Percentiles rank a stretch among this genome's conserved stretches.
Evolutionary conservation across 2,797 vertebrate species (phyloP).

Genomic region (Mormyrops attenuatus): DNA sequence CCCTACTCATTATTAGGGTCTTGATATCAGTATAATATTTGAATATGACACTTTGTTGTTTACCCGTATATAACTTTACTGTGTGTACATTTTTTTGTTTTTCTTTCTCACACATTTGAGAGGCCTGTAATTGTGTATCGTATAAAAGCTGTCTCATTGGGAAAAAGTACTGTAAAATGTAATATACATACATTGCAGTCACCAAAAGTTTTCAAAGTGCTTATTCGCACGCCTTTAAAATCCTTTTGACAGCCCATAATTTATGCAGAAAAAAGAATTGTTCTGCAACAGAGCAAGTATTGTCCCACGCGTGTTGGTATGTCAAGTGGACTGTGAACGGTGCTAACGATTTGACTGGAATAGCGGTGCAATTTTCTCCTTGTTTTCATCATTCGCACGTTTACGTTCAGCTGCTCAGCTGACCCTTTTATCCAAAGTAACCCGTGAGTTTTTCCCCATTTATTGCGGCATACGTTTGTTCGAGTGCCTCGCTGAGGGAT

Average conservation of each 20-base stretch:
- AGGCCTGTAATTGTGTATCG: not conserved
- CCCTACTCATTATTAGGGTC: not conserved
- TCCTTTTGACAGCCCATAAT: conserved; percentile 4
- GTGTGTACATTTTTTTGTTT: not conserved
- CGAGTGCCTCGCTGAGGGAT: not conserved
- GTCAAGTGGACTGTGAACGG: conserved; percentile 1
- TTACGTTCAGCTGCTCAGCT: not conserved
- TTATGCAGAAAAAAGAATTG: not conserved
- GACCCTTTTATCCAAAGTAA: conserved; percentile 7
- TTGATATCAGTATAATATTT: not conserved
- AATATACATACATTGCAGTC: not conserved
- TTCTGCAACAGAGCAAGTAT: not conserved
- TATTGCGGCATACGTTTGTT: not conserved
- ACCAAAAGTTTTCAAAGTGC: not conserved
- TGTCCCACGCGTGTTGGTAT: conserved; percentile 8
- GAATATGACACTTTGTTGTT: not conserved
- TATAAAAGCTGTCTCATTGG: not conserved
- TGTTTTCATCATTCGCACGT: not conserved
- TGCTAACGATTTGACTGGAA: not conserved
- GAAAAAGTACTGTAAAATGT: not conserved
- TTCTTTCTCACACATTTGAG: not conserved
- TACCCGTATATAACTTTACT: not conserved
- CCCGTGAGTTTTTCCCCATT: not conserved
- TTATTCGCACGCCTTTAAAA: not conserved
- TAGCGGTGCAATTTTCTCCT: not conserved